Base-by-base conservation (phyloP, 1,140 invertebrate species). In the Bombus terrestris region DNA sequence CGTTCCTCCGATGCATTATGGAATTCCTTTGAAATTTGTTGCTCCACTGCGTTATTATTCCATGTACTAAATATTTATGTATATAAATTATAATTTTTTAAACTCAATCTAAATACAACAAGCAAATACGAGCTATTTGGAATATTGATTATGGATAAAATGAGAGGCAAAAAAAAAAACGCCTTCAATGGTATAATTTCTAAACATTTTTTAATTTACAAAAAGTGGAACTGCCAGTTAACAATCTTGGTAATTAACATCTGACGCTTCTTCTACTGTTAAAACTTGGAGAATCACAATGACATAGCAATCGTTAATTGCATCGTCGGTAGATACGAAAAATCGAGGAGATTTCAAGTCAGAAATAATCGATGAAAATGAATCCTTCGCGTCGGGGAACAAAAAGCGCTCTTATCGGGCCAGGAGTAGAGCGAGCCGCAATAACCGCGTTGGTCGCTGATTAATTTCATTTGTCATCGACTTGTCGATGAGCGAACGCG, bases 391-490 rank as follows among this genome's bases (percentile, higher is more conserved):
- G 32, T 15, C 5, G 41, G 8, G 22, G 39, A 28, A 66, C 1
- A 12, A 47, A 79, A 43, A 79, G 64, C n/a, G n/a, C 32, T 18
- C n/a, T 57, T 79, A 47, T 32, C 39, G 59, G 28, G 0, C 37
- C 6, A 32, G 9, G 39, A 47, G 13, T 32, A 9, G 39, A 35
- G 32, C n/a, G 18, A 66, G 62, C 22, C 69, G 68, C 69, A n/a
- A 73, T 37, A 78, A 41, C 66, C 57, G 13, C 22, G 59, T 1
- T 13, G 47, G n/a, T 25, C 64, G 43, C 22, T 68, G 64, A 83
- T 78, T 77, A 77, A 83, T 78, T 69, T 62, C 62, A 68, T 83
- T 57, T 75, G 80, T 82, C 71, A 41, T 47, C 62, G 77, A 79
- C 59, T 73, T 74, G 71, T 82, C 57, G 71, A 79, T 79, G 62